Evolutionary conservation across 2,888 invertebrate species (phyloP), one percentile per base, ranked within the genome.

Genomic region (Linyphia triangularis): DNA sequence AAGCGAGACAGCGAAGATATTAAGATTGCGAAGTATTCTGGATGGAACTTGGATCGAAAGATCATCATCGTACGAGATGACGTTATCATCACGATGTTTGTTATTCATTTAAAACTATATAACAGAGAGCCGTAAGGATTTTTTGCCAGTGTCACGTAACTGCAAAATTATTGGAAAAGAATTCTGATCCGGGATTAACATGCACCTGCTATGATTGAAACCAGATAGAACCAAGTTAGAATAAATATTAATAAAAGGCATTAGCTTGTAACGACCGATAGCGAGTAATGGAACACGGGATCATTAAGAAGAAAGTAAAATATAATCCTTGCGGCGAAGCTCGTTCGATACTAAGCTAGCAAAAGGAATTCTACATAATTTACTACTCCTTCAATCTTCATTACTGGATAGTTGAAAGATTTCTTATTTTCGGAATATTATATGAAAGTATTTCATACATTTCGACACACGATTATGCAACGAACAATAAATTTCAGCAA

Each of bases 31-130:
- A 13, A 51, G n/a, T 51, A 51, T n/a, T n/a, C n/a, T n/a, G n/a
- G n/a, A n/a, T n/a, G 16, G n/a, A 51, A 6, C 4, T 51, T 51
- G 5, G 51, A 51, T 51, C 51, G 51, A 51, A 51, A 9, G 16
- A 51, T n/a, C 16, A 51, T 16, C 16, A 63, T 77, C 77, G 61
- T 63, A 61, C 61, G 77, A 77, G 33, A 40, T 67, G 51, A 79
- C 67, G 69, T 69, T 69, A 69, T 16, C 51, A 51, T 16, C 5
- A 13, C 6, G n/a, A n/a, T n/a, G n/a, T 16, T 51, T n/a, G 16
- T 51, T 16, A 51, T 51, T 16, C 16, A 1, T 1, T n/a, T n/a
- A n/a, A n/a, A n/a, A n/a, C n/a, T n/a, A n/a, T n/a, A 16, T 40
- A 40, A 40, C 40, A 40, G 16, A 40, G 40, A 40, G 16, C 40